A percentile compares a stretch with the other conserved stretches of the same genome.
Conservation (phyloP, 2,113 vertebrate genomes). For the Xenus cinereus region DNA sequence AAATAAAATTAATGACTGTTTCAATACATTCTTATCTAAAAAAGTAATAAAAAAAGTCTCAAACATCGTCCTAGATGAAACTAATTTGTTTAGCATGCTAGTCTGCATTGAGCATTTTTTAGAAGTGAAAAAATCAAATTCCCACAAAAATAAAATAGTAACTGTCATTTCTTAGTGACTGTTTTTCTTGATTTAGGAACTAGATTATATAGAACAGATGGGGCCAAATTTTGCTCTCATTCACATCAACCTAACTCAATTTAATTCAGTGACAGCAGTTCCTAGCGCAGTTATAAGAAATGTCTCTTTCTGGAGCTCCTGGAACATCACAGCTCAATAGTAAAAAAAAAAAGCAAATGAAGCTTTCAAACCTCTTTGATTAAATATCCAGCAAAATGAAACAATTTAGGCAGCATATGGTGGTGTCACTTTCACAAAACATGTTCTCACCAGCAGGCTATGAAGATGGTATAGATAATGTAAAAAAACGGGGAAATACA, state of each 20-base stretch:
- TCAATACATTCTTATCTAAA: not conserved
- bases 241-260: conserved; percentile 6
- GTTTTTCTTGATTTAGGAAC: conserved; percentile 8
- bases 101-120: not conserved
- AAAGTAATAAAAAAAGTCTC: not conserved
- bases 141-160: conserved; percentile 3
- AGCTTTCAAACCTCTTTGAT: not conserved
- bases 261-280: conserved; percentile 13
- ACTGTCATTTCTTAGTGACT: not conserved
- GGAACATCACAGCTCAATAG: not conserved
- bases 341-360: not conserved
- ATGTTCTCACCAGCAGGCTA: not conserved
- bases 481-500: not conserved
- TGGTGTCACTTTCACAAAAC: not conserved
- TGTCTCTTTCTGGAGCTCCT: not conserved
- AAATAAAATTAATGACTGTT: not conserved
- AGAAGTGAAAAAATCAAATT: not conserved
- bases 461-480: not conserved
- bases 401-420: not conserved
- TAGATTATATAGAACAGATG: conserved; percentile 23
- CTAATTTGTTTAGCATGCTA: not conserved
- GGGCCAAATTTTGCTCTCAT: conserved; percentile 44
- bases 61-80: not conserved
- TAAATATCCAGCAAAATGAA: not conserved
- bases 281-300: not conserved